Conservation (phyloP, 2,113 vertebrate species). For the Eonycteris spelaea region DNA sequence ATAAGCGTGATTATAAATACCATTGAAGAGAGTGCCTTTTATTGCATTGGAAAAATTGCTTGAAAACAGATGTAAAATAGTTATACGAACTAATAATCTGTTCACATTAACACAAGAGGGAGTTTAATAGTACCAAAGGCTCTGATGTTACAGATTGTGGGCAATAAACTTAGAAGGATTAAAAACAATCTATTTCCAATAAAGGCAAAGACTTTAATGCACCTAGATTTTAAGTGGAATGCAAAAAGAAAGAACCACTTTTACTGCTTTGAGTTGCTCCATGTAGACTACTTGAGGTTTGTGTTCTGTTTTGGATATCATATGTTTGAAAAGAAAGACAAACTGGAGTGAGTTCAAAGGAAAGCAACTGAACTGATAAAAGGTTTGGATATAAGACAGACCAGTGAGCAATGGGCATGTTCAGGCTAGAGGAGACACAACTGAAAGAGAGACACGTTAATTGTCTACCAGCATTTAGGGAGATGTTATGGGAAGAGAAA, state of each 20-base stretch:
- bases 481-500: background rate
- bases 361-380: constrained; percentile 61
- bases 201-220: constrained; percentile 63
- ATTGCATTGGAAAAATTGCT: background rate
- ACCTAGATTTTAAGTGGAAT: constrained; percentile 41
- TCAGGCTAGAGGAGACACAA: constrained; percentile 44
- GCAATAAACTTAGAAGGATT: constrained; percentile 46
- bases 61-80: constrained; percentile 39
- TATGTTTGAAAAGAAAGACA: constrained; percentile 57
- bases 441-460: background rate
- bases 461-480: constrained; percentile 47
- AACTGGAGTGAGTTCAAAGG: constrained; percentile 71
- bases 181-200: constrained; percentile 54
- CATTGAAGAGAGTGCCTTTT: background rate
- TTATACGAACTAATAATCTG: background rate
- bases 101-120: constrained; percentile 23
- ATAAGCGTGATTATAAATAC: background rate
- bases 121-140: background rate
- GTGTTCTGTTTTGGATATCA: constrained; percentile 35
- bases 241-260: constrained; percentile 31
- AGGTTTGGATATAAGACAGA: constrained; percentile 67
- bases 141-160: constrained; percentile 1
- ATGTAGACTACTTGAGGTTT: background rate
- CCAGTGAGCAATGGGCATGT: constrained; percentile 38
- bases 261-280: constrained; percentile 1